phyloP scores from a whole-genome alignment of 2,888 invertebrate genomes.

The Megaustenia siamemsis region DNA sequence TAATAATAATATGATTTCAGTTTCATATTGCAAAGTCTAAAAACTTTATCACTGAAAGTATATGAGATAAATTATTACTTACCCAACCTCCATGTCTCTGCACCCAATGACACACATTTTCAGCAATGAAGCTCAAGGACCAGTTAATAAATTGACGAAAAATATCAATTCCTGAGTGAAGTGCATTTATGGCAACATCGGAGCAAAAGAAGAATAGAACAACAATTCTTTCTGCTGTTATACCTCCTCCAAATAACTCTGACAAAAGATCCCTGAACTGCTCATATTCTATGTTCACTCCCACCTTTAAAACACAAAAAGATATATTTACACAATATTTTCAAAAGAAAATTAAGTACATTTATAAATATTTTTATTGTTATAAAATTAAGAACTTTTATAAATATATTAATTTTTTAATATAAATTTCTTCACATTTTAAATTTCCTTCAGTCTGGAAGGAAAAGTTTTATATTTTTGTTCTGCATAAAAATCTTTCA shows the following conservation, averaged over 20 bases:
- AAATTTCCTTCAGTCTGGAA: no score
- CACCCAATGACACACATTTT: constrained; percentile 74
- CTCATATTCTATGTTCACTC: constrained; percentile 61
- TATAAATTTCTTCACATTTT: no score
- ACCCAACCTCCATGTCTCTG: constrained; percentile 77
- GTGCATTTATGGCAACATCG: constrained; percentile 74
- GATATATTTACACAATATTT: no score
- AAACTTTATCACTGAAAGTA: no score
- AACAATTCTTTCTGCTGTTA: constrained; percentile 74
- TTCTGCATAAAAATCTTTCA: no score
- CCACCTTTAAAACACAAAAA: constrained; percentile 57
- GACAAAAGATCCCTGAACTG: constrained; percentile 69
- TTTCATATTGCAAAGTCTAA: no score
- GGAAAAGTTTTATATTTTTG: no score
- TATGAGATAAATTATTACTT: constrained; percentile 50
- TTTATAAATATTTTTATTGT: no score
- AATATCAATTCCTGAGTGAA: constrained; percentile 61
- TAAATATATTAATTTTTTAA: no score
- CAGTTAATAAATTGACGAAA: constrained; percentile 70
- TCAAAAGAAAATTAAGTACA: no score
- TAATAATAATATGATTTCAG: no score
- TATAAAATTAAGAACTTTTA: no score
- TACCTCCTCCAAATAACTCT: constrained; percentile 69
- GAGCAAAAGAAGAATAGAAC: constrained; percentile 78
- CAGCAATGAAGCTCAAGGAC: constrained; percentile 73